Evolutionary conservation across 1,140 invertebrate genomes (phyloP), one percentile per base, ranked within the genome.

Genomic region (Sycophaga agraensis): DNA sequence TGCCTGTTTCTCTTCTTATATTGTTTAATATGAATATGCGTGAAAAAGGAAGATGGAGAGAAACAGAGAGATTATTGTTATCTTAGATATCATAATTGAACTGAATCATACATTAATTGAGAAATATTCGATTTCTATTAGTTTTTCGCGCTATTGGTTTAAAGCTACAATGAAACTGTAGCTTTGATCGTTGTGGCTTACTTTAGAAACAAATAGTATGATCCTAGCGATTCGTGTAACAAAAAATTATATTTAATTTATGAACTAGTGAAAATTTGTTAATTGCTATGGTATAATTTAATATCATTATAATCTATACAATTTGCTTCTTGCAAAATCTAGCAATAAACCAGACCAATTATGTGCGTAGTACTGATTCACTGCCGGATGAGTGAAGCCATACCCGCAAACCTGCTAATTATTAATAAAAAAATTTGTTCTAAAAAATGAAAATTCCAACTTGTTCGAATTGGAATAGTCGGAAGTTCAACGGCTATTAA

Each of bases 321-420:
- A 42, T 70, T 68, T 67, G 59, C 59, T 72, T 68, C 69, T 66
- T 71, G 63, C 56, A 65, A 68, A 68, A 71, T 70, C 70, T 68
- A 76, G 68, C 69, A 74, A 73, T 74, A 67, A 76, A 77, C 68
- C 70, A 71, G 73, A 70, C 68, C 71, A 71, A 77, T 48, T 55
- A 67, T 73, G 72, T 72, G 73, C 70, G 64, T 74, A 77, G 72
- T 73, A 69, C 70, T 77, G n/a, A 67, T 76, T 73, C 59, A 75
- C 72, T 76, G 73, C 73, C 67, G 64, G 70, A 62, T 46, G 21
- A 34, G 16, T 73, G 71, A 78, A 73, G 71, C 70, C 71, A 70
- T 69, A 70, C 70, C 71, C 75, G 72, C 77, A 79, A 76, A 78
- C 75, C 77, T 78, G 77, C 74, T 69, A 71, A 76, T 76, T 68